Percentiles rank a stretch among this genome's conserved stretches.
Conservation (phyloP, 2,888 invertebrate species). For the Epinotia brunnichana region DNA sequence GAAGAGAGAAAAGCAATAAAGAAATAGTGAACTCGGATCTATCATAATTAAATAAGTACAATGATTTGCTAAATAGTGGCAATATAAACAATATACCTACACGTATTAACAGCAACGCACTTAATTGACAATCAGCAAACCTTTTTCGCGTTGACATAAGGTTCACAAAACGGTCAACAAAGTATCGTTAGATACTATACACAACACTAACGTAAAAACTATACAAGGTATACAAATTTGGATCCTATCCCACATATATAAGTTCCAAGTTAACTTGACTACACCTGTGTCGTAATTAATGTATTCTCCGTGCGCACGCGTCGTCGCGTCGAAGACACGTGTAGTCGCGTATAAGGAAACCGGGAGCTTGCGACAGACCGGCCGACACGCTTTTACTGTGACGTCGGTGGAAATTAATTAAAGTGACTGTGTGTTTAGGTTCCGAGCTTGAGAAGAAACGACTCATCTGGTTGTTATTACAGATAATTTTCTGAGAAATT, state of each 20-base stretch:
- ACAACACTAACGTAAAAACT: not conserved
- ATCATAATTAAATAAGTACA: not conserved
- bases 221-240: not conserved
- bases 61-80: not conserved
- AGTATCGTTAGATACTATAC: not conserved
- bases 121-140: not conserved
- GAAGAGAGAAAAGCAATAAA: not conserved
- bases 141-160: not conserved
- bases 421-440: not conserved
- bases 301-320: constrained; percentile 20
- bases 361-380: constrained; percentile 25
- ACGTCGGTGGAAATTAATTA: constrained; percentile 18
- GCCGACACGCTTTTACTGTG: constrained; percentile 31
- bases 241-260: constrained; percentile 1
- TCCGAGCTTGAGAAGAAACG: not conserved
- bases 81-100: not conserved
- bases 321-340: constrained; percentile 29
- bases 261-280: not conserved
- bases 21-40: not conserved
- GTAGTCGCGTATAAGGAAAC: constrained; percentile 38
- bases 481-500: constrained; percentile 1
- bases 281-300: constrained; percentile 23
- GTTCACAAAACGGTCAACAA: not conserved
- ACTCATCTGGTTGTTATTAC: not conserved
- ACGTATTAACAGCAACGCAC: not conserved